These are phyloP conservation scores for Tringa solitaria DNA, from an alignment of 2,113 vertebrate genomes.

Conservation along the genomic window DNA sequence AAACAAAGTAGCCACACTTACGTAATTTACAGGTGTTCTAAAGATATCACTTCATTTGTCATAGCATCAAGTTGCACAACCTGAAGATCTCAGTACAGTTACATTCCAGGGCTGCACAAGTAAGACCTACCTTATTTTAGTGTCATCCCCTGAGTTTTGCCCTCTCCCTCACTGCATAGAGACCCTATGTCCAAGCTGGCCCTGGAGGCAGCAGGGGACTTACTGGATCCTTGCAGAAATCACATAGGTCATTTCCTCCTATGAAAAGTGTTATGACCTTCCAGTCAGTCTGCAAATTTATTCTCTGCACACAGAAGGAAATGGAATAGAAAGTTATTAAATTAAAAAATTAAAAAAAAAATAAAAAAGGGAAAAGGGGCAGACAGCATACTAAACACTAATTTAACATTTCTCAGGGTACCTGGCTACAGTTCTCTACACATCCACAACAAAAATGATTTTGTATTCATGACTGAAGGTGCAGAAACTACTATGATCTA, in stretches of 20 bases:
- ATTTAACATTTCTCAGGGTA: neutral
- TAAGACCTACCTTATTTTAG: neutral
- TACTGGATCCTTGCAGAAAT: slow-evolving; percentile 55
- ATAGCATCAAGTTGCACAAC: neutral
- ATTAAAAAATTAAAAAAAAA: neutral
- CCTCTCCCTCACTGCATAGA: neutral
- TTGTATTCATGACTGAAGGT: neutral
- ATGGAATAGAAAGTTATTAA: neutral
- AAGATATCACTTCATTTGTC: neutral
- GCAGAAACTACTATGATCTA: neutral
- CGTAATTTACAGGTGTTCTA: neutral
- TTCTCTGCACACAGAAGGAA: slow-evolving; percentile 43
- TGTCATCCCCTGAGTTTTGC: neutral
- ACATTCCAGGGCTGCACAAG: neutral
- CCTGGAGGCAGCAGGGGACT: slow-evolving; percentile 9
- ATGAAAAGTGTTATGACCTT: slow-evolving; percentile 79
- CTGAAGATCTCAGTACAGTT: neutral
- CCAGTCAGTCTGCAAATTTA: slow-evolving; percentile 76
- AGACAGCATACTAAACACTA: neutral
- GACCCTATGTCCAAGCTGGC: neutral
- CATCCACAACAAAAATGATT: neutral
- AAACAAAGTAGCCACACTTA: neutral
- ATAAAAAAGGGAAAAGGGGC: no score
- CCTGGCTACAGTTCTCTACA: neutral
- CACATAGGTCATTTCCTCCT: slow-evolving; percentile 78